Evolutionary conservation across 2,113 vertebrate species (phyloP).

Genomic region (Ciconia boyciana): DNA sequence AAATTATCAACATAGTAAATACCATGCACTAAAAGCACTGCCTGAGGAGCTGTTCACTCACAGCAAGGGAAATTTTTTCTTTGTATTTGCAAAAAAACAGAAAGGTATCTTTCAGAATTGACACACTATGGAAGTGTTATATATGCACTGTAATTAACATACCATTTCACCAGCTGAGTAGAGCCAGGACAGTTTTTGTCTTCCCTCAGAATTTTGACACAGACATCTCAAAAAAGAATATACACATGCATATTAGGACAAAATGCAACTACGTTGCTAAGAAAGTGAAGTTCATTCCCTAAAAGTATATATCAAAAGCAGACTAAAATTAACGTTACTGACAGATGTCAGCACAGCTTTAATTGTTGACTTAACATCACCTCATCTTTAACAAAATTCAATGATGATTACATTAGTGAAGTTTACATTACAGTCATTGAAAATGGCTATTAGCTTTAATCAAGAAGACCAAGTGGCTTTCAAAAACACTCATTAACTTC

Average conservation of each 20-base stretch:
- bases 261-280: neutral
- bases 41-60: neutral
- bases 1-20: neutral
- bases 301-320: neutral
- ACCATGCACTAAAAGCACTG: neutral
- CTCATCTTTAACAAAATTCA: neutral
- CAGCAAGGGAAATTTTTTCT: neutral
- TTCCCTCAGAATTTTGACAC: slow-evolving; percentile 89
- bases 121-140: accelerated
- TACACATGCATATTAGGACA: accelerated
- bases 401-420: accelerated
- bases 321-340: neutral
- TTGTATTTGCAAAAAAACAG: neutral
- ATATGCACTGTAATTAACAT: neutral
- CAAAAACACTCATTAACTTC: neutral
- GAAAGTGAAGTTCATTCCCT: neutral
- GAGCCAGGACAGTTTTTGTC: slow-evolving; percentile 88
- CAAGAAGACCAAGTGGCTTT: neutral
- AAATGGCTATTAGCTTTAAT: neutral
- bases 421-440: neutral
- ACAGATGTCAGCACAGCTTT: accelerated
- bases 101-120: neutral
- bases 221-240: slow-evolving; percentile 73
- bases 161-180: slow-evolving; percentile 91
- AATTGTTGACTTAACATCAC: too few relatives aligned